Percentiles rank a stretch among this genome's conserved stretches.
phyloP scores from a whole-genome alignment of 1,140 invertebrate genomes.

The Lineus longissimus region DNA sequence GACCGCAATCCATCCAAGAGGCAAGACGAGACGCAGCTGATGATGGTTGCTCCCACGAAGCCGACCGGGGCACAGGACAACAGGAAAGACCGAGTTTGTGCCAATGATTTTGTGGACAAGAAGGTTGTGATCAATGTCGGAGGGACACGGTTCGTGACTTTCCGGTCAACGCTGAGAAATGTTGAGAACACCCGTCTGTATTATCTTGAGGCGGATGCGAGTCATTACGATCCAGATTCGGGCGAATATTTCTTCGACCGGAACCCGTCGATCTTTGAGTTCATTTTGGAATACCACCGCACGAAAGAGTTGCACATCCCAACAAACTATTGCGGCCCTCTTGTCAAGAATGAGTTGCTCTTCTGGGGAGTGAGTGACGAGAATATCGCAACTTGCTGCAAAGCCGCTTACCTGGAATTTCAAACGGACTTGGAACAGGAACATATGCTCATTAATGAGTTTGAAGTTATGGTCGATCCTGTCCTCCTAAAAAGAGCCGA shows the following conservation, averaged over 20 bases:
- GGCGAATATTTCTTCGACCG: slow-evolving; percentile 98
- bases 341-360: slow-evolving; percentile 95
- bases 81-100: no score
- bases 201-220: slow-evolving; percentile 11
- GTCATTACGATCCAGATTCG: slow-evolving; percentile 74
- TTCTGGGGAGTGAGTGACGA: slow-evolving; percentile 97
- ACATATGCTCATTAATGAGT: background rate
- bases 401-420: slow-evolving; percentile 18
- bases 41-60: no score
- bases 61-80: no score
- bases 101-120: background rate
- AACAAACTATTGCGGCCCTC: slow-evolving; percentile 94
- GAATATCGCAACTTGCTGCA: slow-evolving; percentile 92
- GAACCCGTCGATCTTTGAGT: slow-evolving; percentile 95
- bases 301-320: slow-evolving; percentile 97
- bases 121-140: slow-evolving; percentile 27
- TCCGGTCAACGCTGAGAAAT: slow-evolving; percentile 23
- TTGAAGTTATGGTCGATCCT: background rate
- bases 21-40: no score
- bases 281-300: slow-evolving; percentile 96
- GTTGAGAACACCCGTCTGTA: slow-evolving; percentile 28
- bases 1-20: no score
- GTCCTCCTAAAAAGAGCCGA: background rate
- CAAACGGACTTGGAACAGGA: slow-evolving; percentile 17
- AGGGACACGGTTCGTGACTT: slow-evolving; percentile 27